These are phyloP conservation scores for Hormaphis cornu DNA, from an alignment of 1,140 invertebrate species.

Conservation along the genomic window DNA sequence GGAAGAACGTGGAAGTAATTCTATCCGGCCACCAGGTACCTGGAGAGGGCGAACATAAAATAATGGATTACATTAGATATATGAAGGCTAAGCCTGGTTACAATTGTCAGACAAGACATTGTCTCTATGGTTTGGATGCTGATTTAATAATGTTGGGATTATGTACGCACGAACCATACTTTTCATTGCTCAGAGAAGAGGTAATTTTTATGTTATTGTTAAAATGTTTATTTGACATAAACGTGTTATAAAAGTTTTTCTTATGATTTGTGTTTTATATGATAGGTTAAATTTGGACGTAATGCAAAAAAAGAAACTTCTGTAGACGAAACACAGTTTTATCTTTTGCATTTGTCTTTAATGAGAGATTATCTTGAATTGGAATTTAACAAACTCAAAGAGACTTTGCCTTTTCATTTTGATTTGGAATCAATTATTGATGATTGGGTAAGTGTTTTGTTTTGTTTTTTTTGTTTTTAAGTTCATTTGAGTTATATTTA, in stretches of 20 bases:
- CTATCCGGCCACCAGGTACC: slow-evolving; percentile 81
- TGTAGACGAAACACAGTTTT: slow-evolving; percentile 86
- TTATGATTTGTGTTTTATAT: slow-evolving; percentile 13
- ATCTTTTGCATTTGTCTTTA: slow-evolving; percentile 80
- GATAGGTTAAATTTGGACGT: slow-evolving; percentile 60
- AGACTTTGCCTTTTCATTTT: slow-evolving; percentile 58
- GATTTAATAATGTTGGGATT: slow-evolving; percentile 92
- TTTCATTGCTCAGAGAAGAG: slow-evolving; percentile 84
- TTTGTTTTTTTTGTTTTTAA: background rate
- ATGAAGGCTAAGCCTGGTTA: slow-evolving; percentile 71
- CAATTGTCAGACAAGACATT: slow-evolving; percentile 82
- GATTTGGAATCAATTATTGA: slow-evolving; percentile 72
- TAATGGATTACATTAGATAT: slow-evolving; percentile 94
- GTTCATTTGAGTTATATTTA: background rate
- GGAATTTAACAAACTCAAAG: slow-evolving; percentile 74
- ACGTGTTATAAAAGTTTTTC: background rate
- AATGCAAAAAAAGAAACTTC: slow-evolving; percentile 44
- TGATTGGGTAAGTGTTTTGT: slow-evolving; percentile 49
- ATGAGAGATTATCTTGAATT: slow-evolving; percentile 86
- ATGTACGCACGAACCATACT: slow-evolving; percentile 89
- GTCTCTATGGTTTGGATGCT: slow-evolving; percentile 90
- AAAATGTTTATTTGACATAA: background rate
- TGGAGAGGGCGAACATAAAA: slow-evolving; percentile 97
- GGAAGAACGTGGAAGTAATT: slow-evolving; percentile 70
- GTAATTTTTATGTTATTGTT: slow-evolving; percentile 44